phyloP scores from a whole-genome alignment of 2,797 vertebrate genomes.

The Tiaroga cobitis region DNA sequence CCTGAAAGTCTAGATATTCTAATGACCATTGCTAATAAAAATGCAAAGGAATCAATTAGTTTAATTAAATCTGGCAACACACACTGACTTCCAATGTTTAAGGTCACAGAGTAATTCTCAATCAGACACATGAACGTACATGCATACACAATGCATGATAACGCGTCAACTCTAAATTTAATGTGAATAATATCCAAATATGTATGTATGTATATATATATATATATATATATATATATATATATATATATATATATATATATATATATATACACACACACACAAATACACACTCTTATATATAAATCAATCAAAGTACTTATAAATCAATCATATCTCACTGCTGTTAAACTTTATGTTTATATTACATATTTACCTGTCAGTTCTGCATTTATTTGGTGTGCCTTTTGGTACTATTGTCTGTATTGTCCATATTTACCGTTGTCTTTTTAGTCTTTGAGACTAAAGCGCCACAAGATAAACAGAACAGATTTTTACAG shows the following conservation, averaged over 20 bases:
- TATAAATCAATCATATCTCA: background rate
- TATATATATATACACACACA: too few relatives aligned
- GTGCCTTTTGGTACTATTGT: background rate
- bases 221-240: too few relatives aligned
- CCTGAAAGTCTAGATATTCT: slow-evolving; percentile 83
- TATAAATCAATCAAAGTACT: too few relatives aligned
- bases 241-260: too few relatives aligned
- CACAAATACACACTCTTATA: too few relatives aligned
- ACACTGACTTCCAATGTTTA: slow-evolving; percentile 83
- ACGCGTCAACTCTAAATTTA: too few relatives aligned
- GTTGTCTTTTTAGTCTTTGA: background rate
- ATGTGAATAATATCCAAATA: too few relatives aligned
- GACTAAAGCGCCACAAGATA: background rate
- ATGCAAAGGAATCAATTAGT: slow-evolving; percentile 92
- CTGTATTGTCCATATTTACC: background rate
- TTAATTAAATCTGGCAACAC: slow-evolving; percentile 88
- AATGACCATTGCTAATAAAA: slow-evolving; percentile 88
- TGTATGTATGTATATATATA: too few relatives aligned
- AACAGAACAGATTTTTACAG: background rate
- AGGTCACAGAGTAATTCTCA: slow-evolving; percentile 49
- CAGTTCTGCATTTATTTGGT: background rate
- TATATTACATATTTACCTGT: background rate
- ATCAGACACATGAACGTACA: slow-evolving; percentile 35
- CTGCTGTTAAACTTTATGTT: background rate
- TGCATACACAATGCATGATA: background rate